These are phyloP conservation scores for Callyntrura guangdongensis DNA, from an alignment of 2,888 invertebrate genomes.

Conservation along the genomic window DNA sequence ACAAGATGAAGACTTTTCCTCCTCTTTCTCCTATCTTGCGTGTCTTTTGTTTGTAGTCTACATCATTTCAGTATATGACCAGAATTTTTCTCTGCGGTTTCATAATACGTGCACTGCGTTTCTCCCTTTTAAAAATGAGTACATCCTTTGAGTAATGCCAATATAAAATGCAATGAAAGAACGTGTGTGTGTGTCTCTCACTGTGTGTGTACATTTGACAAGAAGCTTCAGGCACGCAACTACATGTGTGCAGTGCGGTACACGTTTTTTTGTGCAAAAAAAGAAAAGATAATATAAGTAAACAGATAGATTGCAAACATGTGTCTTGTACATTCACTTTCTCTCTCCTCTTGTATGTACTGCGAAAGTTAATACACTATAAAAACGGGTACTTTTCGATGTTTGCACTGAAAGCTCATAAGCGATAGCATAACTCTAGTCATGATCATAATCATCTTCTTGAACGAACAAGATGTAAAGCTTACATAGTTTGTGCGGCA, in stretches of 20 bases:
- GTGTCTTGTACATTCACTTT: neutral
- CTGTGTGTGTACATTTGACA: neutral
- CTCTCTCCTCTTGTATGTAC: neutral
- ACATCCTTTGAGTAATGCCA: slow-evolving; percentile 18
- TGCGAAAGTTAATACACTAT: slow-evolving; percentile 3
- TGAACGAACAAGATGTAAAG: slow-evolving; percentile 3
- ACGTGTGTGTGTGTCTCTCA: slow-evolving; percentile 6
- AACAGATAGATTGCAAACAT: neutral
- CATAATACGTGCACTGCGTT: slow-evolving; percentile 29
- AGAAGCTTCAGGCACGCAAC: slow-evolving; percentile 43
- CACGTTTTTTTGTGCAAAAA: neutral
- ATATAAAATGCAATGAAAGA: slow-evolving; percentile 50
- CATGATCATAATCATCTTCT: slow-evolving; percentile 45
- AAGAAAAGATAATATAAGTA: slow-evolving; percentile 6
- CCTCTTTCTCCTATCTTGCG: slow-evolving; percentile 20
- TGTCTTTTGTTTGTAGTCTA: slow-evolving; percentile 38
- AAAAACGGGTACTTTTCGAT: slow-evolving; percentile 21
- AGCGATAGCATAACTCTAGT: slow-evolving; percentile 4
- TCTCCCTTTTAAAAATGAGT: neutral
- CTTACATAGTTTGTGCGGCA: neutral
- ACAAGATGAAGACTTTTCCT: slow-evolving; percentile 43
- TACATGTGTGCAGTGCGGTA: neutral
- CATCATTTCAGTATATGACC: slow-evolving; percentile 22
- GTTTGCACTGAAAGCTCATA: slow-evolving; percentile 2
- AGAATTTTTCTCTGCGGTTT: slow-evolving; percentile 5